Evolutionary conservation across 2,888 invertebrate species (phyloP), one percentile per base, ranked within the genome.

Genomic region (Ochropleura plecta): DNA sequence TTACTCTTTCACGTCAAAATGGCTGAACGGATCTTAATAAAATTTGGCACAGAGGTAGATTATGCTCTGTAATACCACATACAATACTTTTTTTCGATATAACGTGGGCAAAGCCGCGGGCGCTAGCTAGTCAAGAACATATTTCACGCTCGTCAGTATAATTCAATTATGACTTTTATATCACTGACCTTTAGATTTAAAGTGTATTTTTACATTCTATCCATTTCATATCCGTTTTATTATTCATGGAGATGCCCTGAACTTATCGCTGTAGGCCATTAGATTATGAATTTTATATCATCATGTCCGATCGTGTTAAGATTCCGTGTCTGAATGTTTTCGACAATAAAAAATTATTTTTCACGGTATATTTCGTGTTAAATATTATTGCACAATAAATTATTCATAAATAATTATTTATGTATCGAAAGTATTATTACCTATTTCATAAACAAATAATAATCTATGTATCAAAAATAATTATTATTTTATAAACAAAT

Each of bases 241-340:
- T 73, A 85, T 86, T 86, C 60, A 85, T 64, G 55, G 6, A 48
- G 51, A 59, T 72, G 64, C 67, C 65, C 62, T 62, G 72, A 78
- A 72, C 65, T 74, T 76, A 78, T 73, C 73, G 9, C 46, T 44
- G 44, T 62, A 12, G 51, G 57, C 68, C 49, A 84, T 77, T 75
- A 73, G 12, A n/a, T 63, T 62, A 84, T 85, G 49, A 85, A 85
- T 86, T 78, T 82, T 84, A 68, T 79, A 85, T 84, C 18, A 68
- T 18, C 12, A 16, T 49, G 44, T 42, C 53, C 60, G 46, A 57
- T 30, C 80, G 70, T 77, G 55, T 71, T 62, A 68, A 76, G 57
- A 70, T 60, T 81, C 46, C 46, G 20, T 77, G 68, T 76, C 48
- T 18, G 16, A 62, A 8, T 71, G 42, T 3, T 12, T 62, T 46